Percentiles rank a stretch among this genome's conserved stretches.
Conservation (phyloP, 2,797 vertebrate species). For the Thripadectes ignobilis region DNA sequence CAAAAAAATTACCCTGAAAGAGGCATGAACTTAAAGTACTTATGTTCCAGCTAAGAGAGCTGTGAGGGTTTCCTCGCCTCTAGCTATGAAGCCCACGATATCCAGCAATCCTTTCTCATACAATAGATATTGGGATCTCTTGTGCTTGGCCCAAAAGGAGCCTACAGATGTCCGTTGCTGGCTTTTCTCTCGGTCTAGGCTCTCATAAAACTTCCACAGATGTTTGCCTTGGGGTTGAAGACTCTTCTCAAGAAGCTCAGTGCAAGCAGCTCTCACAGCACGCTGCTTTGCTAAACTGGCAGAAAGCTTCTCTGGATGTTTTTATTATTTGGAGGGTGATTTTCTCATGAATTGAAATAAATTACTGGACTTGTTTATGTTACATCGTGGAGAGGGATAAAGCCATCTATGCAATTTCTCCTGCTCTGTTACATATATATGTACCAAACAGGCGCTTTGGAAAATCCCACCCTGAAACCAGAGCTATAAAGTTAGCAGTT, state of each 20-base stretch:
- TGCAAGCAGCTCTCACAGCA: neutral
- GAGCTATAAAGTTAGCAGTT: neutral
- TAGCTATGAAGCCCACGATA: neutral
- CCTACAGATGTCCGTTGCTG: neutral
- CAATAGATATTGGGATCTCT: neutral
- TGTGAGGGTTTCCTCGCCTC: neutral
- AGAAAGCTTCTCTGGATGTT: neutral
- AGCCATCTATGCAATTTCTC: neutral
- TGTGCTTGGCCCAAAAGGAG: neutral
- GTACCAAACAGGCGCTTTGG: neutral
- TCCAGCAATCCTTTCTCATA: neutral
- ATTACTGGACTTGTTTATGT: neutral
- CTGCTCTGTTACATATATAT: neutral
- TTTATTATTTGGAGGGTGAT: neutral
- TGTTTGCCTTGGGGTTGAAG: conserved; percentile 7
- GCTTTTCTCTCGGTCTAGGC: neutral
- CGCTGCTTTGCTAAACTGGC: neutral
- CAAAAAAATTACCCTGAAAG: neutral
- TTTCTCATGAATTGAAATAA: conserved; percentile 2
- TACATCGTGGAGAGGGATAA: neutral
- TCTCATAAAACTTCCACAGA: conserved; percentile 16
- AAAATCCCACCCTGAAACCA: neutral
- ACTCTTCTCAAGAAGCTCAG: neutral
- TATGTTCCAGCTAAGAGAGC: neutral
- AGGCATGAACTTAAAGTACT: neutral